Evolutionary conservation across 2,888 invertebrate genomes (phyloP), one percentile per base, ranked within the genome.

Genomic region (Clepsis dumicolana): DNA sequence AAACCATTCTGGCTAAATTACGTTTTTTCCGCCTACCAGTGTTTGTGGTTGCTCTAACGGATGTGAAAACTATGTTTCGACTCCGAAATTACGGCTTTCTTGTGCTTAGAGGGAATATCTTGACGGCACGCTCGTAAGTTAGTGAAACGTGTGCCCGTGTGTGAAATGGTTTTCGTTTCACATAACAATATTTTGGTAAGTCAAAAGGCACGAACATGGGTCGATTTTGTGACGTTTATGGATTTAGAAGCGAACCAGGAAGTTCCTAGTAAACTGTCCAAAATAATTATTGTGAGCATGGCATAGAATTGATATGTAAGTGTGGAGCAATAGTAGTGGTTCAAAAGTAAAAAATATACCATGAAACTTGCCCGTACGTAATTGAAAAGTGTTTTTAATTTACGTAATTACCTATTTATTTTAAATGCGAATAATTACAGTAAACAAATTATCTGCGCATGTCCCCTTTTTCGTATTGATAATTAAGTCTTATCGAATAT

Each of bases 11-110:
- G 21, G 53, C 21, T 57, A 63, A 67, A 67, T 67, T 63, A 67
- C 67, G 62, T 67, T 67, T 67, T 66, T 67, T 50, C 57, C 53
- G 54, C 48, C 35, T 38, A 21, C n/a, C n/a, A 60, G 32, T 48
- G 50, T 59, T 38, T 38, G 63, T 53, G 24, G 41, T 54, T 57
- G 35, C 57, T 52, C 52, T 4, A 8, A 24, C 57, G 35, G 57
- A 50, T 48, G 64, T 65, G 4, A n/a, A 50, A 57, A 57, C 48
- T 35, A 21, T 65, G 62, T 62, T 62, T 35, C 25, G 18, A 18
- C 25, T 50, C 14, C n/a, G 53, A 27, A 25, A 25, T 25, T 18
- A 44, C 44, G 50, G 52, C 52, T 29, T 29, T 25, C 50, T 50
- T 27, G 50, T 21, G 48, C 12, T 48, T 48, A 12, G 21, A 12